phyloP scores from a whole-genome alignment of 2,888 invertebrate species.

The Eupeodes luniger region DNA sequence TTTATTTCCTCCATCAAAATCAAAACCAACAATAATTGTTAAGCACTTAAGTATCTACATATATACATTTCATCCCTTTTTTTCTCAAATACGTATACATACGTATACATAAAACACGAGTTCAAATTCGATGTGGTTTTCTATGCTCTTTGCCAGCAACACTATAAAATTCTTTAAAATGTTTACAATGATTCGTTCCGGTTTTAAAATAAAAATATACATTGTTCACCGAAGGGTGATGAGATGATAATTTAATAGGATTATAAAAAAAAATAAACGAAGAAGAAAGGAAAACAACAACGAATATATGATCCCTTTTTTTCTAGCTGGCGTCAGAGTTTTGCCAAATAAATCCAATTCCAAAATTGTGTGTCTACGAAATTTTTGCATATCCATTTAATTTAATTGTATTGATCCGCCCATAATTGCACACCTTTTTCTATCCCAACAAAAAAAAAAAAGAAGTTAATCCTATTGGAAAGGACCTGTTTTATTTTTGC shows the following conservation, averaged over 20 bases:
- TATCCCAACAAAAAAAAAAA: background rate
- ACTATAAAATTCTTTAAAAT: constrained; percentile 53
- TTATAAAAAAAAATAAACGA: constrained; percentile 39
- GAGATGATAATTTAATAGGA: constrained; percentile 73
- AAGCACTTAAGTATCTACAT: background rate
- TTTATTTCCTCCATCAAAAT: background rate
- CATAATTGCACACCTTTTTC: constrained; percentile 69
- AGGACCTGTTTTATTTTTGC: constrained; percentile 40
- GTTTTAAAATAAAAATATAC: constrained; percentile 54
- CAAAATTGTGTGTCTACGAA: constrained; percentile 38
- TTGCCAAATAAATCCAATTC: constrained; percentile 54
- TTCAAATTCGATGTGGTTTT: constrained; percentile 58
- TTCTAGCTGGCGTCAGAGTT: constrained; percentile 52
- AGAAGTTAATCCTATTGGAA: constrained; percentile 51
- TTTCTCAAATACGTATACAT: background rate
- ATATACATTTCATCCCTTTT: constrained; percentile 23
- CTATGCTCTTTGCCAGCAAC: constrained; percentile 25
- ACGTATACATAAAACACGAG: constrained; percentile 32
- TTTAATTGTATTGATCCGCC: constrained; percentile 69
- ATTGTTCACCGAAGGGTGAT: constrained; percentile 67
- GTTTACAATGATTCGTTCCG: constrained; percentile 70
- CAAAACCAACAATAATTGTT: background rate
- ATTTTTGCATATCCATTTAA: constrained; percentile 68
- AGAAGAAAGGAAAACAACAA: background rate
- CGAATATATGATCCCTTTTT: background rate